A percentile compares a stretch with the other conserved stretches of the same genome.
phyloP scores from a whole-genome alignment of 2,888 invertebrate genomes.

The Tiliacea citrago region DNA sequence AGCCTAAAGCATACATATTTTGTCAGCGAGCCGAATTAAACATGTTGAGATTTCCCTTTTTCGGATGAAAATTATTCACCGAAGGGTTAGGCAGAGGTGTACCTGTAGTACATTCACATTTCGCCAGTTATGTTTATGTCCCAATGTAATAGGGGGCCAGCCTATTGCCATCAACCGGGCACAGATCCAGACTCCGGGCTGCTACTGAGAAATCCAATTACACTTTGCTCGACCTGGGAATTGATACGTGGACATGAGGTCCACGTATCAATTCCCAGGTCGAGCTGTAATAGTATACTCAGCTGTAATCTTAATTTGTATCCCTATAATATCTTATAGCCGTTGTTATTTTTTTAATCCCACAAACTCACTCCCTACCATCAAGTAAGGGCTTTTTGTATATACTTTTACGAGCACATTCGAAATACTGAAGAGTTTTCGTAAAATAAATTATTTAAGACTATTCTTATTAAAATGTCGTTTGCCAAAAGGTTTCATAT shows the following conservation, averaged over 20 bases:
- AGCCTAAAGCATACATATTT: conserved; percentile 62
- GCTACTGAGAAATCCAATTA: not conserved
- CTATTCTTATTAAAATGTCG: conserved; percentile 2
- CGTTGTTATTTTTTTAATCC: conserved; percentile 36
- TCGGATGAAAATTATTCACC: conserved; percentile 49
- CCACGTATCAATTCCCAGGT: no score
- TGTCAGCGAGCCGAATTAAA: conserved; percentile 55
- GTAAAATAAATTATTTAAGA: conserved; percentile 12
- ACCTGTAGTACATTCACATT: not conserved
- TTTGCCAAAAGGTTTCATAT: not conserved
- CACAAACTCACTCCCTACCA: conserved; percentile 35
- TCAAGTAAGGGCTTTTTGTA: conserved; percentile 9
- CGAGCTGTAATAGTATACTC: no score
- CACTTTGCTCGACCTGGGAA: not conserved
- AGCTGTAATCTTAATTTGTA: conserved; percentile 18
- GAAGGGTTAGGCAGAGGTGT: not conserved
- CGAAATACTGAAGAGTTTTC: conserved; percentile 28
- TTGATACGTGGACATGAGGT: no score
- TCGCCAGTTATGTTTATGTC: no score
- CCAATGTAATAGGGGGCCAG: not conserved
- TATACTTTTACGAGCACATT: conserved; percentile 35
- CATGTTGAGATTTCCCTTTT: conserved; percentile 42
- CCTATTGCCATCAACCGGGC: not conserved
- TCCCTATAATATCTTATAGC: conserved; percentile 36
- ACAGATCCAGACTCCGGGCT: not conserved